Percentiles rank a stretch among this genome's conserved stretches.
These are phyloP conservation scores for Chloebia gouldiae DNA, from an alignment of 2,113 vertebrate genomes.

Conservation along the genomic window DNA sequence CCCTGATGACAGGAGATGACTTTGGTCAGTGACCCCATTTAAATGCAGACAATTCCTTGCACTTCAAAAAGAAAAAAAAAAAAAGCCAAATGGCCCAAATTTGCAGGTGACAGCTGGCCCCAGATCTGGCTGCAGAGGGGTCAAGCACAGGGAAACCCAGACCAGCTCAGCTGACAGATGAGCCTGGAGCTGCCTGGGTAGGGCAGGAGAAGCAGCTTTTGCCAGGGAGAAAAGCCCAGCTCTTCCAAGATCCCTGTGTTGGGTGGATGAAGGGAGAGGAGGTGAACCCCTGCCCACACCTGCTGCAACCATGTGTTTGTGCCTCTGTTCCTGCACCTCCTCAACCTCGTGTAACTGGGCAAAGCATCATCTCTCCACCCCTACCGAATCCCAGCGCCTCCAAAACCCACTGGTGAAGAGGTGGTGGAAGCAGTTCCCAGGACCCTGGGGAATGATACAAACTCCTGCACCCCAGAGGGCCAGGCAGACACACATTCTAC, in stretches of 20 bases:
- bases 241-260: neutral
- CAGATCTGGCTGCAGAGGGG: neutral
- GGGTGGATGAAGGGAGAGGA: neutral
- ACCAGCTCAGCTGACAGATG: neutral
- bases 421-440: rapidly evolving
- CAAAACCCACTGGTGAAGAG: neutral
- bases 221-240: neutral
- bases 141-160: neutral
- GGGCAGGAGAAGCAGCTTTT: neutral
- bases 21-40: neutral
- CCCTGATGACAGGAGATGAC: neutral
- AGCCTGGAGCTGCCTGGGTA: neutral
- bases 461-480: rapidly evolving
- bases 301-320: neutral
- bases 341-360: rapidly evolving
- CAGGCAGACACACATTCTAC: too few relatives aligned
- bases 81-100: neutral
- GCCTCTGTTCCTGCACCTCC: neutral
- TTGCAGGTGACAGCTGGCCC: neutral
- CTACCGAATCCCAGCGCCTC: rapidly evolving
- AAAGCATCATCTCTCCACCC: neutral
- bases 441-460: neutral
- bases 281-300: neutral
- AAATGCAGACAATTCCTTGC: neutral
- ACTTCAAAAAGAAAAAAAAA: neutral